Evolutionary conservation across 2,888 invertebrate species (phyloP).

Genomic region (Phragmatobia fuliginosa): DNA sequence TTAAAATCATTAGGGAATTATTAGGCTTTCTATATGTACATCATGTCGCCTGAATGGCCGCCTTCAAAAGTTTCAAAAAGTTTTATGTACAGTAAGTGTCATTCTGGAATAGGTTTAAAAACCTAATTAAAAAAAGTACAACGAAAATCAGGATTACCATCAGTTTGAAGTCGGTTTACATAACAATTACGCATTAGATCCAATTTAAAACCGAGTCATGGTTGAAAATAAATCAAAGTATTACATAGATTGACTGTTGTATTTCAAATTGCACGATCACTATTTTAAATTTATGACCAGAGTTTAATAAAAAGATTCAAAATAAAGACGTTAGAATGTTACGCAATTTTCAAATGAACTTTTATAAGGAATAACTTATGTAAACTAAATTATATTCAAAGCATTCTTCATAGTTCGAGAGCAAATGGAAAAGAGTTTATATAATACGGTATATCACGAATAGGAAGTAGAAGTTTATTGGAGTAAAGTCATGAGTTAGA

Average conservation of each 20-base stretch:
- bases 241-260: not conserved
- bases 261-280: constrained; percentile 12
- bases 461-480: constrained; percentile 49
- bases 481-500: constrained; percentile 36
- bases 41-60: too few relatives aligned
- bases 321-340: constrained; percentile 1
- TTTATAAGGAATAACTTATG: constrained; percentile 10
- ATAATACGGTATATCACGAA: constrained; percentile 49
- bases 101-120: too few relatives aligned
- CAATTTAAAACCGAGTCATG: not conserved
- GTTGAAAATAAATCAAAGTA: not conserved
- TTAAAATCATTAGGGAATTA: too few relatives aligned
- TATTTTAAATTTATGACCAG: not conserved
- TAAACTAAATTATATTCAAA: constrained; percentile 16
- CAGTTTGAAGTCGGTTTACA: not conserved
- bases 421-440: constrained; percentile 34
- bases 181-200: not conserved
- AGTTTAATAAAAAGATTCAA: constrained; percentile 6
- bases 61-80: too few relatives aligned
- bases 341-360: constrained; percentile 8
- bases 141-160: too few relatives aligned
- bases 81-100: too few relatives aligned
- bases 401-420: constrained; percentile 9
- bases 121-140: too few relatives aligned
- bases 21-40: too few relatives aligned